Conservation (phyloP, 2,888 invertebrate species). For the Rhingia rostrata region DNA sequence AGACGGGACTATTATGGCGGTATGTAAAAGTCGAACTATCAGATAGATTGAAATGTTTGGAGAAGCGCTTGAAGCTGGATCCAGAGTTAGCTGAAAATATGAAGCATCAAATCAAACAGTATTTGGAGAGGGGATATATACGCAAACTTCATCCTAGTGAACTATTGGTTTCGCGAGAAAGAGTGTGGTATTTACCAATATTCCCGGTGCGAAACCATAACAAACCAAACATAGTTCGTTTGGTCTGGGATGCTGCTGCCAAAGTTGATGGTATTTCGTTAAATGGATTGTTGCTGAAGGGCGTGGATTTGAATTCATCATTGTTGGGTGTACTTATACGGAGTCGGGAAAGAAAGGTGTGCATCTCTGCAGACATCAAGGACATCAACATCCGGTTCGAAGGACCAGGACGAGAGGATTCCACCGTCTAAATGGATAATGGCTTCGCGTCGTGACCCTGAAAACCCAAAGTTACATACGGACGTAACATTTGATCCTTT, state of each 20-base stretch:
- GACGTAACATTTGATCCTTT: too few relatives aligned
- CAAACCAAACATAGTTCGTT: constrained; percentile 75
- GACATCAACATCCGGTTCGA: constrained; percentile 78
- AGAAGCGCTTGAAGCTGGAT: constrained; percentile 59
- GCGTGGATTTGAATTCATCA: constrained; percentile 75
- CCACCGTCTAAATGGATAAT: too few relatives aligned
- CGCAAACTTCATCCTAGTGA: too few relatives aligned
- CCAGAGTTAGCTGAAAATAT: constrained; percentile 6
- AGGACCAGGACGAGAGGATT: too few relatives aligned
- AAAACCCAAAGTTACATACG: too few relatives aligned
- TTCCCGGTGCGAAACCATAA: constrained; percentile 75
- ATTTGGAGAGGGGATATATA: too few relatives aligned
- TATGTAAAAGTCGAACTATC: constrained; percentile 65
- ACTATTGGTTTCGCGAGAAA: too few relatives aligned
- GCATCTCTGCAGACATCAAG: constrained; percentile 71
- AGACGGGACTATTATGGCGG: constrained; percentile 75
- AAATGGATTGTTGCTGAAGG: constrained; percentile 77
- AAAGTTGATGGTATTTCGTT: constrained; percentile 75
- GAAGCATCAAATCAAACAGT: too few relatives aligned
- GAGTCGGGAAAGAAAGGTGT: too few relatives aligned
- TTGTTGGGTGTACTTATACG: constrained; percentile 74
- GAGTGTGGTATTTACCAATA: constrained; percentile 77
- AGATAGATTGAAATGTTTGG: constrained; percentile 71
- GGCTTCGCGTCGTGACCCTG: too few relatives aligned
- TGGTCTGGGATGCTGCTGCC: constrained; percentile 79